A percentile compares a stretch with the other conserved stretches of the same genome.
Conservation (phyloP, 92 coral and sea anemone genomes). For the Palythoa grandis region DNA sequence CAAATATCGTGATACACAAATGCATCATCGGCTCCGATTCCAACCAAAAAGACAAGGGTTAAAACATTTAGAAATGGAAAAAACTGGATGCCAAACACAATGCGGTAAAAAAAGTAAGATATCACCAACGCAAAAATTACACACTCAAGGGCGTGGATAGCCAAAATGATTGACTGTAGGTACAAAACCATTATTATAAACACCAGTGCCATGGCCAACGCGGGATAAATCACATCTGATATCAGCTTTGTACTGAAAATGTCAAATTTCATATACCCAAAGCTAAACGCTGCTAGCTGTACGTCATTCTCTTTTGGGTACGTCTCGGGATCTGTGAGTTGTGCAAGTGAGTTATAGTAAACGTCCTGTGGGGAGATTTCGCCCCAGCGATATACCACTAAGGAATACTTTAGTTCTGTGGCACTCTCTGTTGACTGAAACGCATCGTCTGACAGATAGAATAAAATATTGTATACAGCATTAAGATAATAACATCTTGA, state of each 20-base stretch:
- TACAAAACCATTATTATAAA: conserved; percentile 75
- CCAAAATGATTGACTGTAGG: conserved; percentile 80
- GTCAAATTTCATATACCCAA: conserved; percentile 68
- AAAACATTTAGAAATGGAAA: conserved; percentile 91
- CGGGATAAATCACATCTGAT: conserved; percentile 79
- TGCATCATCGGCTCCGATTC: conserved; percentile 97
- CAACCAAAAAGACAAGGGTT: conserved; percentile 87
- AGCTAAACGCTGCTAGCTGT: conserved; percentile 77
- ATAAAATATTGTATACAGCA: conserved; percentile 59
- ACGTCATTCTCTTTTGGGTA: conserved; percentile 69
- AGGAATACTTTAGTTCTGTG: conserved; percentile 55
- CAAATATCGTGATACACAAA: conserved; percentile 94
- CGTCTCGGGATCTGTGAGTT: conserved; percentile 32
- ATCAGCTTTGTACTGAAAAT: conserved; percentile 67
- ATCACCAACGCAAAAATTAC: conserved; percentile 74
- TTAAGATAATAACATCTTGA: conserved; percentile 5
- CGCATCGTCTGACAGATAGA: conserved; percentile 67
- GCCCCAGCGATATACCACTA: background rate
- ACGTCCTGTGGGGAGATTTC: conserved; percentile 47
- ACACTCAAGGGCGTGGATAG: conserved; percentile 72
- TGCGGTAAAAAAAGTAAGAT: conserved; percentile 86
- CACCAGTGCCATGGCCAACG: conserved; percentile 75
- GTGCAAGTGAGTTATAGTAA: conserved; percentile 59
- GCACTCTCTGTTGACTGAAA: conserved; percentile 49
- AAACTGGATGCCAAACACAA: conserved; percentile 74